Conservation (phyloP, 2,888 invertebrate species). For the Onchidella celtica region DNA sequence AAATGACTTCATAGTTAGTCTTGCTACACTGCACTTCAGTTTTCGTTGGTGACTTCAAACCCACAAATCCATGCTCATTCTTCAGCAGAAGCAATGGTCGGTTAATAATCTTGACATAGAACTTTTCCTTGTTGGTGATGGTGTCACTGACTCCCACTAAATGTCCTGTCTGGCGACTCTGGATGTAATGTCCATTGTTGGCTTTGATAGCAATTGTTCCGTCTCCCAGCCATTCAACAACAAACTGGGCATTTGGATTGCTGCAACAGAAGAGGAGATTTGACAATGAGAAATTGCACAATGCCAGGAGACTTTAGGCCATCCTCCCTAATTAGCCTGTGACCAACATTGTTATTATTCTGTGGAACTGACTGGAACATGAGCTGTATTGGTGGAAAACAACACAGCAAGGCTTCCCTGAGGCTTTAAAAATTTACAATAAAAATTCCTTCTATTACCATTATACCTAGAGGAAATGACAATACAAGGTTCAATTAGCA, state of each 20-base stretch:
- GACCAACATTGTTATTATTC: no score
- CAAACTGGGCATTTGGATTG: slow-evolving; percentile 84
- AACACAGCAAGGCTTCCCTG: no score
- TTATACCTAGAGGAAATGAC: no score
- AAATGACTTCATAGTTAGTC: slow-evolving; percentile 95
- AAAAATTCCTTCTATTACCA: no score
- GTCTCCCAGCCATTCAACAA: slow-evolving; percentile 94
- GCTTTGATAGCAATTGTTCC: slow-evolving; percentile 95
- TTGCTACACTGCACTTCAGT: slow-evolving; percentile 93
- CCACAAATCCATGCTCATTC: slow-evolving; percentile 97
- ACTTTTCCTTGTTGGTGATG: slow-evolving; percentile 93
- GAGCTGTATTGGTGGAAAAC: no score
- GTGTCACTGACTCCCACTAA: slow-evolving; percentile 92
- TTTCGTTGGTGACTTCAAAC: slow-evolving; percentile 89
- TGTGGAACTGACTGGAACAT: no score
- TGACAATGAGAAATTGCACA: background rate
- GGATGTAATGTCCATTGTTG: slow-evolving; percentile 95
- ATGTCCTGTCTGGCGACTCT: slow-evolving; percentile 96
- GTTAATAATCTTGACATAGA: slow-evolving; percentile 86
- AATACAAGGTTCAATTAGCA: no score
- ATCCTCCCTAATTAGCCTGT: no score
- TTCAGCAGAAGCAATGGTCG: slow-evolving; percentile 95
- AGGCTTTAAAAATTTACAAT: no score
- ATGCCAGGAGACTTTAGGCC: no score
- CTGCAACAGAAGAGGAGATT: slow-evolving; percentile 14